Evolutionary conservation across 1,140 invertebrate species (phyloP).

Genomic region (Hycleus cichorii): DNA sequence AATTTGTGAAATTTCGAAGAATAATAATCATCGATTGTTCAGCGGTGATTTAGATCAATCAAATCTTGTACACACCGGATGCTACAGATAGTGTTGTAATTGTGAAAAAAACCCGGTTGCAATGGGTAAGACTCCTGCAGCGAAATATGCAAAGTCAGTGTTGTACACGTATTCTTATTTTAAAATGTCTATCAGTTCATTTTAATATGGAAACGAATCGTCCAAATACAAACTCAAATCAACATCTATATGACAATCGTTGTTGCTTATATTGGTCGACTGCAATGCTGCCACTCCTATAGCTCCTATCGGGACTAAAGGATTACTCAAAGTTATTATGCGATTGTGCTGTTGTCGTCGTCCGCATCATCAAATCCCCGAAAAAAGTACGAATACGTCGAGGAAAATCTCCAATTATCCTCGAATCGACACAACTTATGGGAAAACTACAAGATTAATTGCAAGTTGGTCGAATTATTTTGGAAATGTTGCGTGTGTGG

Average conservation of each 20-base stretch:
- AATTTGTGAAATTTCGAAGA: background rate
- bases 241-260: too few species aligned
- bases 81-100: conserved; percentile 9
- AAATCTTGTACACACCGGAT: background rate
- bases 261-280: background rate
- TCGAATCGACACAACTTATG: background rate
- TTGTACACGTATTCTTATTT: conserved; percentile 19
- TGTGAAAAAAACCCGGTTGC: conserved; percentile 5
- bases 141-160: conserved; percentile 19
- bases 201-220: conserved; percentile 15
- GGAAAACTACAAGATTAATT: too few species aligned
- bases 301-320: conserved; percentile 18
- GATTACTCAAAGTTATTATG: conserved; percentile 19
- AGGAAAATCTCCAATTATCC: conserved; percentile 9
- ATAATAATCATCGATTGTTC: background rate
- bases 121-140: conserved; percentile 14
- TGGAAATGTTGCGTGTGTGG: too few species aligned
- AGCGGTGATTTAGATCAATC: background rate
- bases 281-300: conserved; percentile 14
- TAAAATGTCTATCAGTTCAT: conserved; percentile 17
- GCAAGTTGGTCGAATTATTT: too few species aligned
- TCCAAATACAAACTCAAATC: background rate
- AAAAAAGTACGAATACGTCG: conserved; percentile 5
- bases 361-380: conserved; percentile 6
- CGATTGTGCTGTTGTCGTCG: conserved; percentile 12